phyloP scores from a whole-genome alignment of 2,888 invertebrate species.

The Agonum fuliginosum region DNA sequence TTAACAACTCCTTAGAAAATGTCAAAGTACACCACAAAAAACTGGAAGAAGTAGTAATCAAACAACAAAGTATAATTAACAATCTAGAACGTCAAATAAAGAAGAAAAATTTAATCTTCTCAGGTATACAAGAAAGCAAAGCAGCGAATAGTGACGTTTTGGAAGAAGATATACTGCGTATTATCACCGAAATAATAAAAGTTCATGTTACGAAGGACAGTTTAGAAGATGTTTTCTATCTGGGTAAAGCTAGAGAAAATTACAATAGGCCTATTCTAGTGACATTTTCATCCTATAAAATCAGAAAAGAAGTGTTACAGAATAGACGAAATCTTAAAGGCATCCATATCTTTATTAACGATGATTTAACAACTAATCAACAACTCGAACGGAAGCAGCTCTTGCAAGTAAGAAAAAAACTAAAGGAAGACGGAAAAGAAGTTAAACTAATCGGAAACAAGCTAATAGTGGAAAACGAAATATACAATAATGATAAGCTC shows the following conservation, averaged over 20 bases:
- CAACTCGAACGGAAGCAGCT: background rate
- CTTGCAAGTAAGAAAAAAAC: background rate
- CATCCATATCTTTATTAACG: background rate
- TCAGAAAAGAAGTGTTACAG: background rate
- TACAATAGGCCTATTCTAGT: background rate
- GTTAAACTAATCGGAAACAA: background rate
- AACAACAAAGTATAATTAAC: background rate
- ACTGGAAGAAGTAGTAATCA: background rate
- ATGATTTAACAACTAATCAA: background rate
- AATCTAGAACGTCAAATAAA: background rate
- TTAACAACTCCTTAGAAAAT: background rate
- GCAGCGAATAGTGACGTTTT: background rate
- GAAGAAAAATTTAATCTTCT: too few species aligned
- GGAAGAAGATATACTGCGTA: background rate
- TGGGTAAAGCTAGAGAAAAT: background rate
- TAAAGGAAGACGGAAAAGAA: background rate
- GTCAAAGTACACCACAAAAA: background rate
- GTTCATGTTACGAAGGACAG: background rate
- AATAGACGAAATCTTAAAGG: background rate
- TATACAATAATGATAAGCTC: too few species aligned
- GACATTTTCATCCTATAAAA: background rate
- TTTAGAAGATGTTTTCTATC: background rate
- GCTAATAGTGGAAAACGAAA: background rate
- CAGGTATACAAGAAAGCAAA: background rate
- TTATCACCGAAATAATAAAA: background rate